phyloP scores from a whole-genome alignment of 2,888 invertebrate species.

The Leptopilina syphax region DNA sequence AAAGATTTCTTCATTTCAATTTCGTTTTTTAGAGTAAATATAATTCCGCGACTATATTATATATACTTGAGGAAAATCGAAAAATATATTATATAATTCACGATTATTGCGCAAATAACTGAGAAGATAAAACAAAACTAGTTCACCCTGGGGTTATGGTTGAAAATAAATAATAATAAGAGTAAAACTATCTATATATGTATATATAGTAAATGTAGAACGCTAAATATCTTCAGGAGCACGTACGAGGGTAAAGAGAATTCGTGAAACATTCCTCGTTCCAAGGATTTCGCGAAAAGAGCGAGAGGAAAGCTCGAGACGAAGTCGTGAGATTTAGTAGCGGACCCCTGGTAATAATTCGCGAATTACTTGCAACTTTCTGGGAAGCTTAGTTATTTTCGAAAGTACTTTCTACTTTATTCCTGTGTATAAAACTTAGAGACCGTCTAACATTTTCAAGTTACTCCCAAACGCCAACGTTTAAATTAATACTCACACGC shows the following conservation, averaged over 20 bases:
- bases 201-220: constrained; percentile 1
- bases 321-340: constrained; percentile 31
- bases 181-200: neutral
- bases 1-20: no score
- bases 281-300: constrained; percentile 11
- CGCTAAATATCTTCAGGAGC: constrained; percentile 19
- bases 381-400: constrained; percentile 32
- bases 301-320: constrained; percentile 8
- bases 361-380: constrained; percentile 35
- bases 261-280: constrained; percentile 33
- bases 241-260: constrained; percentile 34
- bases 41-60: no score
- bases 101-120: neutral
- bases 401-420: constrained; percentile 21
- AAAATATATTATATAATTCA: no score
- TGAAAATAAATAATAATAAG: constrained; percentile 29
- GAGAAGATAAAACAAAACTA: constrained; percentile 20
- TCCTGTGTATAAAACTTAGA: constrained; percentile 7
- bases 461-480: neutral
- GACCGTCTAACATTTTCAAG: constrained; percentile 3
- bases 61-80: no score
- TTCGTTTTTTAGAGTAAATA: no score
- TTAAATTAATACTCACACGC: constrained; percentile 9
- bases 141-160: constrained; percentile 24
- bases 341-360: constrained; percentile 34